Evolutionary conservation across 2,888 invertebrate genomes (phyloP).

Genomic region (Quadroppia sp.): DNA sequence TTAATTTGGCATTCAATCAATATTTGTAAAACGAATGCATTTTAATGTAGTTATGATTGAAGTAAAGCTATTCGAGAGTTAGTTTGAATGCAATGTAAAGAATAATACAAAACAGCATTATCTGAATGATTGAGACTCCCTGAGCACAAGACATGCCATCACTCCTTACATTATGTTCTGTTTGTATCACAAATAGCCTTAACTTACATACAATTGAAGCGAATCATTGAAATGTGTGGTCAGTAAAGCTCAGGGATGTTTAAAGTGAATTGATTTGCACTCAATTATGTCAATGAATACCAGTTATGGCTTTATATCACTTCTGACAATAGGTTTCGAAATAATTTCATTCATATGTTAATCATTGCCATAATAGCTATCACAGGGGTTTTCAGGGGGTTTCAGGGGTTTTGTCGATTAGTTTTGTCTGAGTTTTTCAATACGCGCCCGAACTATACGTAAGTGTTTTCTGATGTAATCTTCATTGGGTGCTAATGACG

Average conservation of each 20-base stretch:
- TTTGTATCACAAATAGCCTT: constrained; percentile 20
- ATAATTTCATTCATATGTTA: background rate
- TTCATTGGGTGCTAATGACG: constrained; percentile 72
- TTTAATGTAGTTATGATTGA: constrained; percentile 19
- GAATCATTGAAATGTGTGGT: constrained; percentile 26
- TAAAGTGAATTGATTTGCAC: background rate
- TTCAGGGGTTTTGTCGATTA: background rate
- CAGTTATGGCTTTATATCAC: background rate
- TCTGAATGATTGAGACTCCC: constrained; percentile 19
- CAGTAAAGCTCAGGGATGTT: constrained; percentile 22
- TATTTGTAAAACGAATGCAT: constrained; percentile 16
- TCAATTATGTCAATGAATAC: constrained; percentile 26
- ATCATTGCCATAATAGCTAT: background rate
- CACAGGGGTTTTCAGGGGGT: background rate
- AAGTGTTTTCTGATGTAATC: constrained; percentile 86
- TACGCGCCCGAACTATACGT: constrained; percentile 73
- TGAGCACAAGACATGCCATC: constrained; percentile 5
- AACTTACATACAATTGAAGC: constrained; percentile 21
- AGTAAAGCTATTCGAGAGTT: background rate
- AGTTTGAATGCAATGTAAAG: background rate
- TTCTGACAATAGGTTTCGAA: constrained; percentile 6
- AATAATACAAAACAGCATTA: background rate
- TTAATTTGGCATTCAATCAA: constrained; percentile 11
- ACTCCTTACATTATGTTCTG: constrained; percentile 6
- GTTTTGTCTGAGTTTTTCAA: constrained; percentile 49